These are phyloP conservation scores for Coilia nasus DNA, from an alignment of 2,797 vertebrate genomes.

Conservation along the genomic window DNA sequence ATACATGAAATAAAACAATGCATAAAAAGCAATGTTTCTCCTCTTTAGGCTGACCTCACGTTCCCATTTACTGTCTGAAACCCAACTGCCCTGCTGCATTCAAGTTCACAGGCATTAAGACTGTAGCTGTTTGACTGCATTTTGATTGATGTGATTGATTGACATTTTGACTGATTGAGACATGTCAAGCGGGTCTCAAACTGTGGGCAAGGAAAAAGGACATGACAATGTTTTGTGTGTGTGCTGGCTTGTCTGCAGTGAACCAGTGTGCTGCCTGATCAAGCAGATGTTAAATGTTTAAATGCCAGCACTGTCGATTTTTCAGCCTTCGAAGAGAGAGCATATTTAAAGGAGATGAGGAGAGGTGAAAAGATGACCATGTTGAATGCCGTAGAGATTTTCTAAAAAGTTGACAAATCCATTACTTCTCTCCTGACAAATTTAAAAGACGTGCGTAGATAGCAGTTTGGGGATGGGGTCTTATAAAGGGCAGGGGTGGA, in stretches of 20 bases:
- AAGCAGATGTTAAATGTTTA: constrained; percentile 42
- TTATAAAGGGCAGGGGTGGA: too few relatives aligned
- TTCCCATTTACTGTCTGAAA: background rate
- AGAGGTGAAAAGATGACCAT: too few relatives aligned
- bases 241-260: constrained; percentile 34
- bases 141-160: background rate
- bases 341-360: too few relatives aligned
- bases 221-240: constrained; percentile 30
- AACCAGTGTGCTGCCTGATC: constrained; percentile 22
- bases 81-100: too few relatives aligned
- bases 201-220: background rate
- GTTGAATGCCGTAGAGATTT: background rate
- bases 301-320: constrained; percentile 10
- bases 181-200: background rate
- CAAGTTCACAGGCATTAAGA: background rate
- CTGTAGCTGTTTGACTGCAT: background rate
- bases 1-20: too few relatives aligned
- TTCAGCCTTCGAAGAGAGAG: background rate
- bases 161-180: too few relatives aligned
- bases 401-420: background rate
- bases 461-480: too few relatives aligned
- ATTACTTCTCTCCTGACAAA: background rate
- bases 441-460: too few relatives aligned
- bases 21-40: too few relatives aligned
- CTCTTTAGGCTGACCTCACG: too few relatives aligned